Percentiles rank a stretch among this genome's conserved stretches.
phyloP scores from a whole-genome alignment of 2,888 invertebrate species.

The Volucella zonaria region DNA sequence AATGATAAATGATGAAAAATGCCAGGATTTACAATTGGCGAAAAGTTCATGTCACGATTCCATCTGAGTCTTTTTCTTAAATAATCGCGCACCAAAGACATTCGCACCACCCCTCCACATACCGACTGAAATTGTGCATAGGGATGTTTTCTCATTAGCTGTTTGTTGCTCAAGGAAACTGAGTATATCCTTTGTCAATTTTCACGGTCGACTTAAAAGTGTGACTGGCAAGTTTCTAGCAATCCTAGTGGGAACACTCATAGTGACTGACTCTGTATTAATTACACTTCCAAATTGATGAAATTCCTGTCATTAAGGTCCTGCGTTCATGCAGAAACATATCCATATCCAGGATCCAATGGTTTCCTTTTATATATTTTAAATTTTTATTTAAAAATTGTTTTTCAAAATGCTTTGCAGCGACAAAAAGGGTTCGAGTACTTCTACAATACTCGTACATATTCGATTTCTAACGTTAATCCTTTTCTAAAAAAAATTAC shows the following conservation, averaged over 20 bases:
- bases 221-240: slow-evolving; percentile 31
- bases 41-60: slow-evolving; percentile 73
- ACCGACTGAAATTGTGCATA: slow-evolving; percentile 4
- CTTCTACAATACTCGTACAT: neutral
- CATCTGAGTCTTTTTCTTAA: slow-evolving; percentile 69
- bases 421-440: neutral
- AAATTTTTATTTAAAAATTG: slow-evolving; percentile 55
- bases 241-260: slow-evolving; percentile 43
- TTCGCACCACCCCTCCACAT: slow-evolving; percentile 21
- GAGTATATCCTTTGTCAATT: slow-evolving; percentile 47
- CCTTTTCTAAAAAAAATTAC: slow-evolving; percentile 73
- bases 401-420: slow-evolving; percentile 21
- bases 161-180: slow-evolving; percentile 52
- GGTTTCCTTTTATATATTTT: slow-evolving; percentile 30
- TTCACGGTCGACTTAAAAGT: slow-evolving; percentile 51
- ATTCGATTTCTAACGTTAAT: slow-evolving; percentile 37
- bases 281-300: slow-evolving; percentile 68
- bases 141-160: slow-evolving; percentile 67
- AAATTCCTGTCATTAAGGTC: slow-evolving; percentile 62
- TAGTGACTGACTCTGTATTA: slow-evolving; percentile 57
- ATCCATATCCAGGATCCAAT: slow-evolving; percentile 8
- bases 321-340: slow-evolving; percentile 59
- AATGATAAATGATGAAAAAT: slow-evolving; percentile 83
- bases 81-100: slow-evolving; percentile 58
- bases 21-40: slow-evolving; percentile 82